These are phyloP conservation scores for Drosophila miranda DNA, from an alignment of 1,140 invertebrate species.

Conservation along the genomic window DNA sequence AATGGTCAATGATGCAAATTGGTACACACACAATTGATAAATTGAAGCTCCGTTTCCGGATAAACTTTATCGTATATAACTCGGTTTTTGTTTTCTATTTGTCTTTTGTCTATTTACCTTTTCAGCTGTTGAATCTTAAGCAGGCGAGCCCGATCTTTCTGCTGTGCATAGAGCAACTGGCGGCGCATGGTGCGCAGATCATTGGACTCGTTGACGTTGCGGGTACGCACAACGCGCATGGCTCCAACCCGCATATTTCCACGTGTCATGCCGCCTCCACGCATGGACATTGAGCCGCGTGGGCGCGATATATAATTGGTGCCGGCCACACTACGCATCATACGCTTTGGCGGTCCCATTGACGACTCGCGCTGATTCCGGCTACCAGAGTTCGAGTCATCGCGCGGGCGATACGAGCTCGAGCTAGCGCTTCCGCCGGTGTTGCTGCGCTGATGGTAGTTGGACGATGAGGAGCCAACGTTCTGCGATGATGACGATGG, in stretches of 20 bases:
- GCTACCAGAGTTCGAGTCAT: conserved; percentile 54
- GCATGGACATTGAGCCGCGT: conserved; percentile 64
- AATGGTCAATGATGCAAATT: too few species aligned
- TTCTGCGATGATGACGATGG: conserved; percentile 72
- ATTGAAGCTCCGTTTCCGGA: too few species aligned
- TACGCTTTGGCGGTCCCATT: conserved; percentile 78
- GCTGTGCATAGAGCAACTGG: conserved; percentile 76
- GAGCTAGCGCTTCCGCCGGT: conserved; percentile 56
- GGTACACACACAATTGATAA: too few species aligned
- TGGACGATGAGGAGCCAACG: conserved; percentile 69
- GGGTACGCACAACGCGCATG: conserved; percentile 69
- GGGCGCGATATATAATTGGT: conserved; percentile 71
- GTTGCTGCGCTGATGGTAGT: conserved; percentile 64
- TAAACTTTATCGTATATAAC: conserved; percentile 3
- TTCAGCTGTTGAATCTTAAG: conserved; percentile 80
- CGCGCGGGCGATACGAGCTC: conserved; percentile 63
- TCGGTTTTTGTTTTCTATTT: conserved; percentile 20
- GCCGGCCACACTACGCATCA: conserved; percentile 71
- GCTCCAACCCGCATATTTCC: conserved; percentile 67
- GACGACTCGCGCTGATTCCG: conserved; percentile 72
- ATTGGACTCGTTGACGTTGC: conserved; percentile 59
- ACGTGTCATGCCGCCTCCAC: conserved; percentile 63
- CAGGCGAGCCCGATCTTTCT: conserved; percentile 77
- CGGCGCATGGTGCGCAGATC: conserved; percentile 79
- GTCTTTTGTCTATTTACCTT: conserved; percentile 72